A percentile compares a stretch with the other conserved stretches of the same genome.
Evolutionary conservation across 2,113 vertebrate species (phyloP).

Genomic region (Malaclemys terrapin): DNA sequence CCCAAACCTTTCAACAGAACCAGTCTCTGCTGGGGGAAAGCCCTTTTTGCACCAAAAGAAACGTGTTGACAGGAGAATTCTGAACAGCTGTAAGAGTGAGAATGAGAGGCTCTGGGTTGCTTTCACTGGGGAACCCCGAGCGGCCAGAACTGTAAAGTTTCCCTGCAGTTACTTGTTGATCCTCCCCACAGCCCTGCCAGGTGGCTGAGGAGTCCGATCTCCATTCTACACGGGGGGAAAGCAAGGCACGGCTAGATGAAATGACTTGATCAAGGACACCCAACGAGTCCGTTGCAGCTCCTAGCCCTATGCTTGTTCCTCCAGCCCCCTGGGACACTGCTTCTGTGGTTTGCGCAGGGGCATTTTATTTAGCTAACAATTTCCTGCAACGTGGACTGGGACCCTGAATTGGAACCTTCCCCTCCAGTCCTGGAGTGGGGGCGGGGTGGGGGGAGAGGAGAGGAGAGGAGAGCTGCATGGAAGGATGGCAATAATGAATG

Average conservation of each 20-base stretch:
- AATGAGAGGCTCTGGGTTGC: neutral
- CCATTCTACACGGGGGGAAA: neutral
- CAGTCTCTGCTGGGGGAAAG: neutral
- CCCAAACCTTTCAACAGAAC: neutral
- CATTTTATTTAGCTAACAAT: neutral
- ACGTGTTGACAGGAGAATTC: neutral
- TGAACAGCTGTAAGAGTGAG: neutral
- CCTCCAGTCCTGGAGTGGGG: neutral
- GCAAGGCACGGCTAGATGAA: neutral
- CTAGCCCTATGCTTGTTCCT: neutral
- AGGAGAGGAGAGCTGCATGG: neutral
- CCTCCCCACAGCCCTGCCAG: neutral
- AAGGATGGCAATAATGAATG: neutral
- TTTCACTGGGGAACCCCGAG: neutral
- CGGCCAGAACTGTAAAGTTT: neutral
- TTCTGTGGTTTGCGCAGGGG: neutral
- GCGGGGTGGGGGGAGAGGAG: too few relatives aligned
- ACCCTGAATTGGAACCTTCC: neutral
- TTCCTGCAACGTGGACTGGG: neutral
- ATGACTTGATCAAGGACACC: too few relatives aligned
- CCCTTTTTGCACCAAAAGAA: neutral
- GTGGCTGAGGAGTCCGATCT: neutral
- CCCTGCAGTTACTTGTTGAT: neutral
- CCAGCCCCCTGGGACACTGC: neutral
- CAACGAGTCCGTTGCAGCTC: neutral